Base-by-base conservation (phyloP, 2,113 vertebrate genomes). In the Notechis scutatus region DNA sequence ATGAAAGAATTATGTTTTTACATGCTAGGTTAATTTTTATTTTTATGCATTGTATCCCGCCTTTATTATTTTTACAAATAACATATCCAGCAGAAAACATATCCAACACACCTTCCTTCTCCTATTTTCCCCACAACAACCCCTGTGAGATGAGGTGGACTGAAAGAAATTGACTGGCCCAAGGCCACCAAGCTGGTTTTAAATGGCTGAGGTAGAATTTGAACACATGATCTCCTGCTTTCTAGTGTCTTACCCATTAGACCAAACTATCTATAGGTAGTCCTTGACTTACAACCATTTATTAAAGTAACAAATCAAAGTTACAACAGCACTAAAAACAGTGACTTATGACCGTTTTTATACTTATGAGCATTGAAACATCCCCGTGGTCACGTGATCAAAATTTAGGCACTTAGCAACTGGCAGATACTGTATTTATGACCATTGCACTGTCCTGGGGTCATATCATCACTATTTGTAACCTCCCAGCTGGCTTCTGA, bases 1-100 rank as follows among this genome's bases (percentile, higher is more conserved):
- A 94, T 93, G 91, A 96, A 95, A 92, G 86, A 94, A 86, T 81
- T n/a, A 90, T 92, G 93, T 91, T 91, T 85, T 50, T 34, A 59
- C 34, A 39, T 52, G 88, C 92, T 55, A 2, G 87, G 61, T 89
- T 88, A 34, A 69, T 69, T 69, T 69, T 69, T 24, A 59, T 59
- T 61, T 69, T 69, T 69, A 69, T 69, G 14, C n/a, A 34, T 69
- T 34, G 29, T 69, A 69, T 69, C 29, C 12, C 3, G 4, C 14
- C 64, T 69, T 69, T 69, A 69, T 69, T 69, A n/a, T 69, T 69
- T 69, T 34, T 34, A 69, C 64, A 18, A 69, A 69, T 69, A 69
- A 15, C 64, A 69, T 18, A 69, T 69, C 64, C 14, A 69, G 64
- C 29, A 34, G 64, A 69, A 69, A 69, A 69, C 29, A 69, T 34